phyloP scores from a whole-genome alignment of 2,888 invertebrate genomes.

The Heteromyza rotundicornis region DNA sequence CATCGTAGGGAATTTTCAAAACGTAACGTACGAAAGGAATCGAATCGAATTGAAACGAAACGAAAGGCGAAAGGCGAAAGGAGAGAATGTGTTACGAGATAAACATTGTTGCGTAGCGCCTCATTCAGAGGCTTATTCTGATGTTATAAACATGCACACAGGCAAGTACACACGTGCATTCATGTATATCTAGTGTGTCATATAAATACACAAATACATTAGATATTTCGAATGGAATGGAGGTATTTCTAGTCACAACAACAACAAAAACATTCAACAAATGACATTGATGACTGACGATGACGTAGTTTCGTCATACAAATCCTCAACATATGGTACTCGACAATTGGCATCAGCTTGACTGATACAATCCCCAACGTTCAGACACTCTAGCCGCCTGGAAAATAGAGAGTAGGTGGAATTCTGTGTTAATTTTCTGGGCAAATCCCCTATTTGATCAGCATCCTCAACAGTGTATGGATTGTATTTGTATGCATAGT shows the following conservation, averaged over 20 bases:
- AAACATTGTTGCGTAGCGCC: conserved; percentile 33
- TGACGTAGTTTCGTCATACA: conserved; percentile 45
- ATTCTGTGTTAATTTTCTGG: conserved; percentile 43
- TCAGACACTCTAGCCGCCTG: too few relatives aligned
- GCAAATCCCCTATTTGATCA: conserved; percentile 44
- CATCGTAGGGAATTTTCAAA: conserved; percentile 15
- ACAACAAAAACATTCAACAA: conserved; percentile 27
- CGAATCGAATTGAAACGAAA: conserved; percentile 7
- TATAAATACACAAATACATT: conserved; percentile 10
- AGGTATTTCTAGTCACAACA: conserved; percentile 19
- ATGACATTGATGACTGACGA: conserved; percentile 15
- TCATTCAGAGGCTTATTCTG: conserved; percentile 38
- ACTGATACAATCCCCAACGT: too few relatives aligned
- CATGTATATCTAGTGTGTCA: too few relatives aligned
- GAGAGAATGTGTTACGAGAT: conserved; percentile 22
- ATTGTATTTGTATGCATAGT: conserved; percentile 15
- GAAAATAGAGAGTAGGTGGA: conserved; percentile 5
- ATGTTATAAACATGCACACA: conserved; percentile 15
- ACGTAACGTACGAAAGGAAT: conserved; percentile 1
- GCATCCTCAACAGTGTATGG: conserved; percentile 29
- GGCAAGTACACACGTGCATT: background rate
- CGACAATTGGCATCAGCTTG: too few relatives aligned
- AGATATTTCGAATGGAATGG: background rate
- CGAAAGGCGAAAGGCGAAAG: background rate
- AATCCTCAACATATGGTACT: conserved; percentile 53